phyloP scores from a whole-genome alignment of 2,888 invertebrate genomes.

The Polydrusus cervinus region DNA sequence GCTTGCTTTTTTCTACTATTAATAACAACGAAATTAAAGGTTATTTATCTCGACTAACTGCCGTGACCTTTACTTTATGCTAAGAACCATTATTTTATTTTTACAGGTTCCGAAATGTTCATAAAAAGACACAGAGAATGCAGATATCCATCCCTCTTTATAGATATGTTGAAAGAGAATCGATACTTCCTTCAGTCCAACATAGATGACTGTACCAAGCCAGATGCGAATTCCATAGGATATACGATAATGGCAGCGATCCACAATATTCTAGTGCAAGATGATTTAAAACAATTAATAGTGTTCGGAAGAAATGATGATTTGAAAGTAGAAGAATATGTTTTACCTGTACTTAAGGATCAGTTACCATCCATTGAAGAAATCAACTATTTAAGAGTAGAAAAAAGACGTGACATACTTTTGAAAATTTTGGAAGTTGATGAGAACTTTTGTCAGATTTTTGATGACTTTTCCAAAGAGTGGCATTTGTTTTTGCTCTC shows the following conservation, averaged over 20 bases:
- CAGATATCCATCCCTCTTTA: constrained; percentile 77
- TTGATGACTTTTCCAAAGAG: constrained; percentile 73
- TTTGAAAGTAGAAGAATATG: neutral
- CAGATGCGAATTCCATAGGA: constrained; percentile 19
- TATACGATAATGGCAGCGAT: constrained; percentile 23
- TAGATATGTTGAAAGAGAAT: constrained; percentile 80
- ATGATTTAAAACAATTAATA: constrained; percentile 2
- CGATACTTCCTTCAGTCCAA: constrained; percentile 80
- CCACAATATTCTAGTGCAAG: constrained; percentile 20
- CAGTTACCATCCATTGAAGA: constrained; percentile 65
- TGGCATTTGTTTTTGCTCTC: constrained; percentile 77
- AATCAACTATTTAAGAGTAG: constrained; percentile 63
- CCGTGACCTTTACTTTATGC: too few species aligned
- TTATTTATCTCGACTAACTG: too few species aligned
- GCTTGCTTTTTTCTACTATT: too few species aligned
- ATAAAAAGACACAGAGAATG: constrained; percentile 76
- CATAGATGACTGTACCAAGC: constrained; percentile 79
- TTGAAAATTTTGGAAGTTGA: constrained; percentile 72
- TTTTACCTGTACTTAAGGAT: neutral
- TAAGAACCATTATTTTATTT: neutral
- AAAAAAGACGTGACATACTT: constrained; percentile 68
- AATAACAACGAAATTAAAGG: too few species aligned
- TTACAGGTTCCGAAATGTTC: constrained; percentile 72
- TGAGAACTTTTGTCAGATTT: constrained; percentile 62
- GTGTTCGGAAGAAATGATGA: constrained; percentile 1